Percentiles rank a stretch among this genome's conserved stretches.
Conservation (phyloP, 2,888 invertebrate species). For the Campoplex capitator region DNA sequence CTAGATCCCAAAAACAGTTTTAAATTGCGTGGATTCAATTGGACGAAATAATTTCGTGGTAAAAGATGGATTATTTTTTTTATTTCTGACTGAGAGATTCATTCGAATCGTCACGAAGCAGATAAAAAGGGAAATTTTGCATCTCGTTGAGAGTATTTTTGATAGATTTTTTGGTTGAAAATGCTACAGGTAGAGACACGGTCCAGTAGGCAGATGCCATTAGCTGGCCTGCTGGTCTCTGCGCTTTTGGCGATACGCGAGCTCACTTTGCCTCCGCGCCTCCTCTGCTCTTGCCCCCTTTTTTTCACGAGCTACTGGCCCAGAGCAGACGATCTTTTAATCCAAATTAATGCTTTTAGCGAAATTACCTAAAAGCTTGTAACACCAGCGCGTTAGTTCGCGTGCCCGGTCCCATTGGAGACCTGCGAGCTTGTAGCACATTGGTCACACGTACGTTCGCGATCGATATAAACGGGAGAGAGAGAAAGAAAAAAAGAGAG, state of each 20-base stretch:
- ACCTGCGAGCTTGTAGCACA: slow-evolving; percentile 34
- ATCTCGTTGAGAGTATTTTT: background rate
- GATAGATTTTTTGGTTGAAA: background rate
- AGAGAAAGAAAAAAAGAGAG: background rate
- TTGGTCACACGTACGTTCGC: slow-evolving; percentile 16
- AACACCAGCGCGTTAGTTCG: slow-evolving; percentile 74
- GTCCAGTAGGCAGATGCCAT: slow-evolving; percentile 2
- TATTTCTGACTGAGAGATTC: too few species aligned
- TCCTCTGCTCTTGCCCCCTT: background rate
- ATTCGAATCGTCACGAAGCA: background rate
- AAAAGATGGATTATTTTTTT: background rate
- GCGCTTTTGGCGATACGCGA: slow-evolving; percentile 17
- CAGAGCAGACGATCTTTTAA: slow-evolving; percentile 80
- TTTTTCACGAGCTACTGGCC: slow-evolving; percentile 54
- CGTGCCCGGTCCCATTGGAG: slow-evolving; percentile 59
- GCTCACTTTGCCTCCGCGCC: slow-evolving; percentile 4
- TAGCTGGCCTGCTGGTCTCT: slow-evolving; percentile 11
- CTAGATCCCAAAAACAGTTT: background rate
- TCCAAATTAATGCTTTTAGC: slow-evolving; percentile 83
- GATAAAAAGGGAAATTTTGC: slow-evolving; percentile 14
- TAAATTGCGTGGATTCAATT: background rate
- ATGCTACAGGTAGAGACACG: background rate
- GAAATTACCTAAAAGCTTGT: slow-evolving; percentile 80
- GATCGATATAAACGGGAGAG: slow-evolving; percentile 34
- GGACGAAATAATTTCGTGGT: background rate